Conservation (phyloP, 2,113 vertebrate genomes). For the Litocranius walleri region DNA sequence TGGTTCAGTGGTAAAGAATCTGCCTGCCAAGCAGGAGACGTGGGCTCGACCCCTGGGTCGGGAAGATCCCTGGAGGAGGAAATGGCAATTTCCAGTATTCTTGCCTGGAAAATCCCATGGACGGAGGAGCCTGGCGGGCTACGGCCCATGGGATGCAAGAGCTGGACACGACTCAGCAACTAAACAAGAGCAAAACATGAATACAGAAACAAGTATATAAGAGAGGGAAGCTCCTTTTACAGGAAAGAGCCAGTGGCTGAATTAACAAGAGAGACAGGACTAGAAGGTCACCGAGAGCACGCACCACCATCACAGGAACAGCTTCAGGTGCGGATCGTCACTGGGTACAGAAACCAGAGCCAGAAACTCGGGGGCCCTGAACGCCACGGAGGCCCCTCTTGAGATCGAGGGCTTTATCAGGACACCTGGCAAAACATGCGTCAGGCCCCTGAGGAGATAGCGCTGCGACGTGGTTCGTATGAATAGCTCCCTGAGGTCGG, state of each 20-base stretch:
- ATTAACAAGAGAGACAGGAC: rapidly evolving
- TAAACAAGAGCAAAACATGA: not conserved
- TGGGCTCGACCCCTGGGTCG: not conserved
- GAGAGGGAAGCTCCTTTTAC: not conserved
- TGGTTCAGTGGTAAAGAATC: not conserved
- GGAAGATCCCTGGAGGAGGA: not conserved
- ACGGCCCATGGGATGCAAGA: not conserved
- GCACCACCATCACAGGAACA: not conserved
- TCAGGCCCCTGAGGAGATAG: not conserved
- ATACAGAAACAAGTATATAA: rapidly evolving
- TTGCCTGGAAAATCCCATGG: not conserved
- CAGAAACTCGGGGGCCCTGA: not conserved
- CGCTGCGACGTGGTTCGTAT: not conserved
- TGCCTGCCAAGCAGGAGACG: not conserved
- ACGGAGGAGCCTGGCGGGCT: not conserved
- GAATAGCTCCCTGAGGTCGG: not conserved
- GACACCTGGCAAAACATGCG: not conserved
- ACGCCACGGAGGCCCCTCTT: rapidly evolving
- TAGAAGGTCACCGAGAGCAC: rapidly evolving
- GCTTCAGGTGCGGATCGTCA: rapidly evolving
- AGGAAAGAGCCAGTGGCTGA: no score
- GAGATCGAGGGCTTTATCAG: not conserved
- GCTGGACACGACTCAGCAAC: not conserved
- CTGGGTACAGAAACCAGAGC: rapidly evolving
- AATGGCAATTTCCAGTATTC: not conserved